A percentile compares a stretch with the other conserved stretches of the same genome.
Evolutionary conservation across 92 coral and sea anemone genomes (phyloP).

Genomic region (Heteractis magnifica): DNA sequence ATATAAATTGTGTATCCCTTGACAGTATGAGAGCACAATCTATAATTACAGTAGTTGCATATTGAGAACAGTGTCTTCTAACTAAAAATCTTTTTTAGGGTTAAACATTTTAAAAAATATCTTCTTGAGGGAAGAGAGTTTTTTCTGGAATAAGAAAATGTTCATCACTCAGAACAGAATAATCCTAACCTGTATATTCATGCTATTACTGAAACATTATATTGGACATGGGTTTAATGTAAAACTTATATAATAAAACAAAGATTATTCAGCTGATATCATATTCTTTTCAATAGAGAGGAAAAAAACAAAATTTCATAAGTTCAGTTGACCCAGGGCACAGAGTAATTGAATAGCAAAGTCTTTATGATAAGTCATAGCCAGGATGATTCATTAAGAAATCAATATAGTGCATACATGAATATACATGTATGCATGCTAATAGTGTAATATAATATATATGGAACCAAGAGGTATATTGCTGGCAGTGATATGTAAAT

Average conservation of each 20-base stretch:
- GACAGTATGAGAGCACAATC: background rate
- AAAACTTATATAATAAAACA: too few species aligned
- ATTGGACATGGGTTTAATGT: too few species aligned
- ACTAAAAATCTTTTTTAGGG: background rate
- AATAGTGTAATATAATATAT: background rate
- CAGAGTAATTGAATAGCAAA: too few species aligned
- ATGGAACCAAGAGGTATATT: background rate
- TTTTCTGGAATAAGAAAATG: too few species aligned
- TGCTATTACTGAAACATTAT: too few species aligned
- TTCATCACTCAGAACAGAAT: too few species aligned
- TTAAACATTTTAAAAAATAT: too few species aligned
- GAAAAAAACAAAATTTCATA: background rate
- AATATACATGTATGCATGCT: background rate
- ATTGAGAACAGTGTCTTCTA: background rate
- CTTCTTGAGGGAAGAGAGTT: background rate
- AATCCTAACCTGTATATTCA: too few species aligned
- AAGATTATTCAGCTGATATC: too few species aligned
- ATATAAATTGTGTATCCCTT: background rate
- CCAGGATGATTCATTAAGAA: background rate
- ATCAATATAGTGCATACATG: background rate
- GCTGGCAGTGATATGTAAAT: slow-evolving; percentile 6
- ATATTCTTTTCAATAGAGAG: too few species aligned
- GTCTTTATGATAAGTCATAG: too few species aligned
- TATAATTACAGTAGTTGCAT: background rate
- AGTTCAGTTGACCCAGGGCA: background rate